Evolutionary conservation across 2,888 invertebrate genomes (phyloP), one percentile per base, ranked within the genome.

Genomic region (Zaprionus bogoriensis): DNA sequence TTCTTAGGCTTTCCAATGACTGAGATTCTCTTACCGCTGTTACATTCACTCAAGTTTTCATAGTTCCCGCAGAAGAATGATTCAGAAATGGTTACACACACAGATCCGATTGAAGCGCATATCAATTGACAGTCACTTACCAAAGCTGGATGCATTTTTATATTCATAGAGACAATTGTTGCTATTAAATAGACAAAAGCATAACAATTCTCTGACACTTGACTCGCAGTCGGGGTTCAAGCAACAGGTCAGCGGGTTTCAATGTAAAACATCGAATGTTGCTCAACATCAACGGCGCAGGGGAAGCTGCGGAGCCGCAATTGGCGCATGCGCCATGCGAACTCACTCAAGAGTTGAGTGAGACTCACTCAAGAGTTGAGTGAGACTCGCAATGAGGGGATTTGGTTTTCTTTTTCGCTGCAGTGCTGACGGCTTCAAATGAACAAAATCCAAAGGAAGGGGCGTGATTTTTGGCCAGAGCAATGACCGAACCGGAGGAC

Each of bases 191-290:
- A n/a, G n/a, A n/a, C n/a, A n/a, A n/a, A n/a, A n/a, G n/a, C n/a
- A n/a, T n/a, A n/a, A n/a, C n/a, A n/a, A n/a, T n/a, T n/a, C n/a
- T n/a, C n/a, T n/a, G n/a, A n/a, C n/a, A n/a, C n/a, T n/a, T n/a
- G n/a, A n/a, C n/a, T n/a, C 27, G 1, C 27, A 10, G 10, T 27
- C 7, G 9, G 14, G 3, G 14, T 14, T 27, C 10, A 50, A 53
- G 67, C 74, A 74, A 74, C 74, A 74, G 76, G 74, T 74, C 20
- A 28, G 5, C 19, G 17, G 1, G 12, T 27, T 38, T 48, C 41
- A 44, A 50, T 46, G 30, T 41, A 27, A 55, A 67, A 54, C 67
- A 59, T 59, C 5, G 54, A 59, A 63, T 50, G 45, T 60, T 58
- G 44, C 57, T 20, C 20, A 38, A 52, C 46, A 25, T 25, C 20